These are phyloP conservation scores for Agrilus cyanescens DNA, from an alignment of 2,888 invertebrate species.

Conservation along the genomic window DNA sequence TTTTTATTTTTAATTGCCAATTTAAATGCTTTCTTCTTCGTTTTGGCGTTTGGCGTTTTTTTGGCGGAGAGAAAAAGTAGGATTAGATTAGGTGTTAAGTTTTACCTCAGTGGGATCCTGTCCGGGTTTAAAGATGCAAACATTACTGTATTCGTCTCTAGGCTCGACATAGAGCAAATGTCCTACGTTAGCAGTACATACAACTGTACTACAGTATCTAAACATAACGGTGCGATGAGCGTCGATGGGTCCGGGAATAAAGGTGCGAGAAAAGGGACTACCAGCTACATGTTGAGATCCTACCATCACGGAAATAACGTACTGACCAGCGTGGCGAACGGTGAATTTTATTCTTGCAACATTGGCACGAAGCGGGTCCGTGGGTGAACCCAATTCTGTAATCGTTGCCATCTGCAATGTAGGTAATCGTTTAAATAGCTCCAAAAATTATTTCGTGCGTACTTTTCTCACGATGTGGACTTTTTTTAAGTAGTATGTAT, in stretches of 20 bases:
- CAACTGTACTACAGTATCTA: constrained; percentile 72
- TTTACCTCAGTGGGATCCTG: constrained; percentile 48
- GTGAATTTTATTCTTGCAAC: constrained; percentile 84
- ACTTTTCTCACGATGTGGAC: no score
- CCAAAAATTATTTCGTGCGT: neutral
- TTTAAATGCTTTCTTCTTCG: no score
- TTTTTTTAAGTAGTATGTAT: constrained; percentile 1
- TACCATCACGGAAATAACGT: constrained; percentile 75
- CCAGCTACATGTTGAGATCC: constrained; percentile 71
- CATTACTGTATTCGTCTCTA: constrained; percentile 83
- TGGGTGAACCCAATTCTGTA: constrained; percentile 77
- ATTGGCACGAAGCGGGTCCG: constrained; percentile 75
- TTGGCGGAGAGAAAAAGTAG: neutral
- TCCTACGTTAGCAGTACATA: constrained; percentile 65
- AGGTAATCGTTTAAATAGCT: no score
- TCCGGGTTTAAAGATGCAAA: constrained; percentile 51
- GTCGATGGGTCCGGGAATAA: constrained; percentile 73
- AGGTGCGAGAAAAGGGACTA: constrained; percentile 74
- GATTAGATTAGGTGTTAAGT: constrained; percentile 1
- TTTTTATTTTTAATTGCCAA: no score
- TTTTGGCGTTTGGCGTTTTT: no score
- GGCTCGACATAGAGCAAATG: constrained; percentile 77
- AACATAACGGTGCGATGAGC: constrained; percentile 74
- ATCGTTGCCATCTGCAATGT: constrained; percentile 60
- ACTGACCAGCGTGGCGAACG: constrained; percentile 81